Evolutionary conservation across 1,140 invertebrate species (phyloP), one percentile per base, ranked within the genome.

Genomic region (Drosophila prosaltans): DNA sequence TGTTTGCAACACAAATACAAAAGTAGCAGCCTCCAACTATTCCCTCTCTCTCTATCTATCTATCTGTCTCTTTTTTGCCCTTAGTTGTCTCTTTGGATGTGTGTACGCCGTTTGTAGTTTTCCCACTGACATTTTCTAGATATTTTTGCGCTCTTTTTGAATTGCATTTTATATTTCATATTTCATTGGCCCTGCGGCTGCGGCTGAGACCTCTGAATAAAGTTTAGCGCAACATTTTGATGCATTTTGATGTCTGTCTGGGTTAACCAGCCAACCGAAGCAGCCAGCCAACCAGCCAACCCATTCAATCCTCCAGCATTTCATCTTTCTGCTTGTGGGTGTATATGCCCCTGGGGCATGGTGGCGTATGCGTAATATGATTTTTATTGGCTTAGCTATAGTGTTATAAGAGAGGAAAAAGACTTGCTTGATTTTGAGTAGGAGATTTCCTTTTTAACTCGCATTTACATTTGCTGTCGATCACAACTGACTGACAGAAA

Each of bases 171-270:
- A 65, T 66, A 65, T 58, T 66, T 85, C 69, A 62, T 74, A 70
- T 85, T 78, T 69, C 71, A 78, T 68, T 74, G 83, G 71, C 41
- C 81, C 74, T 66, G 74, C 61, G 81, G 81, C 76, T 70, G 68
- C 41, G 61, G 57, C 68, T 64, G 40, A 30, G 40, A 21, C 63
- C 62, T 78, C 62, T 72, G 82, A 75, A 86, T 77, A 82, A 82
- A 88, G 83, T 88, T 86, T 80, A 82, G 83, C 65, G 80, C 75
- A 82, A 82, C 79, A 86, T 88, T 86, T 86, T 80, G 83, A 80
- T 86, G 83, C 80, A 74, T 88, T 79, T 79, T 82, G 79, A 72
- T 79, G 70, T 76, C 69, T 75, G 79, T 60, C 45, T 74, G 39
- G 55, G 21, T 32, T 26, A 43, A 32, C 61, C 51, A 51, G 45